Percentiles rank a stretch among this genome's conserved stretches.
Evolutionary conservation across 2,797 vertebrate genomes (phyloP).

Genomic region (Nyctibius grandis): DNA sequence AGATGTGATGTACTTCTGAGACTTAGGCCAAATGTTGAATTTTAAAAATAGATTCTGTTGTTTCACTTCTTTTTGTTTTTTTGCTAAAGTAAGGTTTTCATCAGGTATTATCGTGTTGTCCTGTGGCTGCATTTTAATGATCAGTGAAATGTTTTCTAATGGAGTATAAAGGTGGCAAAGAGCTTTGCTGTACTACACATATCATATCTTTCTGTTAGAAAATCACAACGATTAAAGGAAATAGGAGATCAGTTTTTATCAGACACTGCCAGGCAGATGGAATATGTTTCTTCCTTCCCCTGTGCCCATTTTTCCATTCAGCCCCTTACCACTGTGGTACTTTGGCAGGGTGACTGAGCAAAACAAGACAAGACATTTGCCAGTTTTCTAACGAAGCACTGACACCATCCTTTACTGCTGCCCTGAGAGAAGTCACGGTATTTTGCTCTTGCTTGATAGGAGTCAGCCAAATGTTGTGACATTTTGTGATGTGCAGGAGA

Average conservation of each 20-base stretch:
- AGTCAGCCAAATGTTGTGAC: slow-evolving; percentile 13
- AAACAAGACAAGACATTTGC: not conserved
- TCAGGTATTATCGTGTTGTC: not conserved
- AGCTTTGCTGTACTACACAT: not conserved
- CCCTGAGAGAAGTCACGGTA: slow-evolving; percentile 37
- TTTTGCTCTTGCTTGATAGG: slow-evolving; percentile 11
- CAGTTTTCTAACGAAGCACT: not conserved
- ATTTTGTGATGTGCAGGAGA: not conserved
- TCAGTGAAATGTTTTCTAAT: not conserved
- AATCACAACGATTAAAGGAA: not conserved
- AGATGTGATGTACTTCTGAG: not conserved
- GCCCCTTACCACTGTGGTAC: not conserved
- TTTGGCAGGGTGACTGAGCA: not conserved
- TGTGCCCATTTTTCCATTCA: not conserved
- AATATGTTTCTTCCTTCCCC: not conserved
- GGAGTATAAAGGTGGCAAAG: not conserved
- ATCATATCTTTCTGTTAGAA: not conserved
- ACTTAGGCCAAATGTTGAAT: not conserved
- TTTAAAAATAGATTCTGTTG: not conserved
- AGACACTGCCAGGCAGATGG: not conserved
- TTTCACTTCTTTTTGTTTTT: not conserved
- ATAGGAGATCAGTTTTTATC: not conserved
- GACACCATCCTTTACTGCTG: slow-evolving; percentile 8
- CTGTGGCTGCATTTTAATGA: not conserved
- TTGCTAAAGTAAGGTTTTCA: not conserved